Base-by-base conservation (phyloP, 2,888 invertebrate genomes). In the Halocaridina rubra region DNA sequence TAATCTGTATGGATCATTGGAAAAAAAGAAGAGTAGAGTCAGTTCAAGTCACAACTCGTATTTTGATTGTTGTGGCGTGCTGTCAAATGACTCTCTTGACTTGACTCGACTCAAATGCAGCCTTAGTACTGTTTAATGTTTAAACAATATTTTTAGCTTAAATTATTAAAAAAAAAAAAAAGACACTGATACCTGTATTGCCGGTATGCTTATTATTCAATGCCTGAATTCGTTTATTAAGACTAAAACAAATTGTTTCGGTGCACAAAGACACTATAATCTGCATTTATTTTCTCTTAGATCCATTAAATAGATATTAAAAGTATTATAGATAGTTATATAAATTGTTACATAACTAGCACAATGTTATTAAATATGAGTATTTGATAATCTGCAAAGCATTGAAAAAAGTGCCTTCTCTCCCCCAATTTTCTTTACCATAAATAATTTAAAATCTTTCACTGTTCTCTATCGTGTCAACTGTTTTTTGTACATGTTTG, bases 351-450 rank as follows among this genome's bases (percentile, higher is more conserved):
- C 39, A 80, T n/a, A 80, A 72, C 29, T 32, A 82, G 82, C 82
- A 82, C 82, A 82, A 82, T 78, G 71, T 59, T n/a, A 77, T 33
- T 53, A 61, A 19, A 39, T 74, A 39, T 39, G 19, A 22, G 24
- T 67, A 24, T 67, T 7, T 39, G 30, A 61, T 71, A 77, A n/a
- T 78, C 59, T 69, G 33, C 77, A 78, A 77, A 77, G 82, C 82
- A 82, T 82, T 77, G 75, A 84, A 84, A n/a, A n/a, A 81, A 84
- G 82, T 84, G 82, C 82, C 82, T 84, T 80, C n/a, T n/a, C n/a
- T 57, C 71, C 77, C 72, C 53, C 19, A 53, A 33, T 78, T 84
- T 78, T 57, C 59, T 32, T 61, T 53, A 57, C 24, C 46, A 76
- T 57, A 84, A 72, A 39, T 33, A 84, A 39, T 69, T 59, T 75